Evolutionary conservation across 1,140 invertebrate species (phyloP).

Genomic region (Cydia pomonella): DNA sequence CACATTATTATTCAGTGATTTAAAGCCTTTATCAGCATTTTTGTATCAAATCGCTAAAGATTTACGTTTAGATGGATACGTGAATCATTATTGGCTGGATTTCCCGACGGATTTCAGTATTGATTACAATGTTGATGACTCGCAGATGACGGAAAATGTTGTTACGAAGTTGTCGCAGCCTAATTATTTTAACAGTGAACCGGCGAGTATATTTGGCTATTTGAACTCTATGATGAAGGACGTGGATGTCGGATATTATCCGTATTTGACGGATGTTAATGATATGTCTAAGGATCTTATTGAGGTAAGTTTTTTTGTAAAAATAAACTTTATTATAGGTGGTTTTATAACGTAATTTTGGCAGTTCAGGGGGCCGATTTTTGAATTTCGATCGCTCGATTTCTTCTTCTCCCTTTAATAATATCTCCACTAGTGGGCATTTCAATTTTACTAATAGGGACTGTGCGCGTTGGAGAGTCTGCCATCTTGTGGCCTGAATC

Average conservation of each 20-base stretch:
- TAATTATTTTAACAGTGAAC: constrained; percentile 82
- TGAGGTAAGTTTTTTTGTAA: constrained; percentile 79
- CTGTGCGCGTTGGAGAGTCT: too few species aligned
- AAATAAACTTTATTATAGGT: too few species aligned
- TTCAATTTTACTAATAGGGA: too few species aligned
- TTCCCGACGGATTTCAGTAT: constrained; percentile 85
- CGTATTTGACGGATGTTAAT: constrained; percentile 87
- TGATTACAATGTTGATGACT: constrained; percentile 65
- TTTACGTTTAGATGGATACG: constrained; percentile 86
- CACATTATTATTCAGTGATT: constrained; percentile 84
- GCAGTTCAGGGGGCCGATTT: too few species aligned
- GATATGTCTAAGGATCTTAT: constrained; percentile 86
- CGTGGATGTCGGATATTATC: constrained; percentile 82
- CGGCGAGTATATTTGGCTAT: constrained; percentile 87
- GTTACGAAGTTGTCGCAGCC: constrained; percentile 84
- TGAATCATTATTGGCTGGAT: constrained; percentile 93
- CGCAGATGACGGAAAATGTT: constrained; percentile 79
- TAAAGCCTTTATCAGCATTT: constrained; percentile 86
- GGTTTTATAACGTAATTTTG: too few species aligned
- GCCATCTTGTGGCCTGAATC: too few species aligned
- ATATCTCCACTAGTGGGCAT: too few species aligned
- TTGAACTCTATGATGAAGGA: constrained; percentile 84
- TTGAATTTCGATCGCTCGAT: too few species aligned
- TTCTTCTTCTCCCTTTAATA: too few species aligned
- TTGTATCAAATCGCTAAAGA: constrained; percentile 90